These are phyloP conservation scores for Poecilobothrus nobilitatus DNA, from an alignment of 2,888 invertebrate genomes.

Conservation along the genomic window DNA sequence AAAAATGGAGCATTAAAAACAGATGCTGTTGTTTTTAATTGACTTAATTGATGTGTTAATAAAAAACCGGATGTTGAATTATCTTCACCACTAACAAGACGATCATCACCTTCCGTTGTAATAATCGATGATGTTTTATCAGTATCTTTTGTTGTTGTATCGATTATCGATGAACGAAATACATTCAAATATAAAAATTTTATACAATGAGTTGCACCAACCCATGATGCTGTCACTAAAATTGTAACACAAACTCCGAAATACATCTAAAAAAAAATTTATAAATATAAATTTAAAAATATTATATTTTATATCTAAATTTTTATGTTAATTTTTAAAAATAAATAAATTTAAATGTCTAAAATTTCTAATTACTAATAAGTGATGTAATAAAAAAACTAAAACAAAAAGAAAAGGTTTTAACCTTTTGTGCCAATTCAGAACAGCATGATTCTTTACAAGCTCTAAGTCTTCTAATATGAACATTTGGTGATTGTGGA, in stretches of 20 bases:
- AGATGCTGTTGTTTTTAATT: constrained; percentile 31
- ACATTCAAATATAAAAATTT: constrained; percentile 66
- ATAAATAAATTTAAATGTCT: no score
- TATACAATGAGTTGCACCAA: constrained; percentile 84
- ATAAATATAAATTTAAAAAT: neutral
- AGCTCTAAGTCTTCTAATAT: constrained; percentile 38
- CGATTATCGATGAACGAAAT: constrained; percentile 31
- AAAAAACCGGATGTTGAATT: constrained; percentile 41
- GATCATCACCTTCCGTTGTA: constrained; percentile 22
- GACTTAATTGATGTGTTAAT: constrained; percentile 27
- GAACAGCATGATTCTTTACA: constrained; percentile 74
- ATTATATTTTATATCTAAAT: no score
- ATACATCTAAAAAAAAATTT: constrained; percentile 59
- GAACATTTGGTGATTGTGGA: constrained; percentile 31
- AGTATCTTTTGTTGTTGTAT: constrained; percentile 27
- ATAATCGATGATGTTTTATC: constrained; percentile 28
- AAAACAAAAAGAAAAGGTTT: neutral
- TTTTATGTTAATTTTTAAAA: no score
- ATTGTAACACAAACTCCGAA: constrained; percentile 81
- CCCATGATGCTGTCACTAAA: constrained; percentile 83
- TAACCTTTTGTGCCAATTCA: constrained; percentile 71
- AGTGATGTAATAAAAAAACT: neutral
- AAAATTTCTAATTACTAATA: no score
- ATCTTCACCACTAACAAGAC: constrained; percentile 30
- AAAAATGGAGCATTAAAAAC: constrained; percentile 86